phyloP scores from a whole-genome alignment of 2,113 vertebrate genomes.

The Brachyistius frenatus region DNA sequence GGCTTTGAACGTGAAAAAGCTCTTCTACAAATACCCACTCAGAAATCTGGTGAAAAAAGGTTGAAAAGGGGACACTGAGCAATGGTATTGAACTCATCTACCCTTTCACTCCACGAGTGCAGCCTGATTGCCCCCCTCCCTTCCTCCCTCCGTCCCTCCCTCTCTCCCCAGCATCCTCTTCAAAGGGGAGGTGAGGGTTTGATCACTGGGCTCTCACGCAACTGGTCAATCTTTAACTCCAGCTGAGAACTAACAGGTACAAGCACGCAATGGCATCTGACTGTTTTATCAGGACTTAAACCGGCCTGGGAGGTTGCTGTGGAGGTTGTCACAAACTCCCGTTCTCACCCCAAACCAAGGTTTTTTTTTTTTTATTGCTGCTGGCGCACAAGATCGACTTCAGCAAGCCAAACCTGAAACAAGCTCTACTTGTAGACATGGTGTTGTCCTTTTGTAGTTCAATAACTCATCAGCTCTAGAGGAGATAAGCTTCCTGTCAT shows the following conservation, averaged over 20 bases:
- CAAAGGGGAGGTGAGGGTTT: conserved; percentile 71
- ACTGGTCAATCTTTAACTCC: conserved; percentile 86
- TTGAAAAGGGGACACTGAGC: conserved; percentile 16
- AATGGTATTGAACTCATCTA: conserved; percentile 62
- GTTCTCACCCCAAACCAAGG: conserved; percentile 6
- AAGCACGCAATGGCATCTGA: conserved; percentile 74
- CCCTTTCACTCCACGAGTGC: conserved; percentile 52
- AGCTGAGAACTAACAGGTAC: conserved; percentile 70
- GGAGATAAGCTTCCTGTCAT: no score
- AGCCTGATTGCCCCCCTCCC: conserved; percentile 16
- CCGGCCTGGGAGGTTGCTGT: conserved; percentile 42
- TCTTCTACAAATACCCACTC: neutral
- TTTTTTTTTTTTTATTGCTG: no score
- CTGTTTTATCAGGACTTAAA: conserved; percentile 60
- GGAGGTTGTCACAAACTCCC: conserved; percentile 45
- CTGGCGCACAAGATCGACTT: no score
- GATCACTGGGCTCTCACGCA: conserved; percentile 84
- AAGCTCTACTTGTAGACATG: no score
- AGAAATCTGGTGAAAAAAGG: conserved; percentile 2
- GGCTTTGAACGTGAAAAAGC: neutral
- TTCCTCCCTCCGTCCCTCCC: conserved; percentile 13
- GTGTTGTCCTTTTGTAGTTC: no score
- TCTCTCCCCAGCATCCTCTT: conserved; percentile 69
- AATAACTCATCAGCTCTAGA: no score
- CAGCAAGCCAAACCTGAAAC: no score